phyloP scores from a whole-genome alignment of 2,113 vertebrate species.

The Trogon melanurus region DNA sequence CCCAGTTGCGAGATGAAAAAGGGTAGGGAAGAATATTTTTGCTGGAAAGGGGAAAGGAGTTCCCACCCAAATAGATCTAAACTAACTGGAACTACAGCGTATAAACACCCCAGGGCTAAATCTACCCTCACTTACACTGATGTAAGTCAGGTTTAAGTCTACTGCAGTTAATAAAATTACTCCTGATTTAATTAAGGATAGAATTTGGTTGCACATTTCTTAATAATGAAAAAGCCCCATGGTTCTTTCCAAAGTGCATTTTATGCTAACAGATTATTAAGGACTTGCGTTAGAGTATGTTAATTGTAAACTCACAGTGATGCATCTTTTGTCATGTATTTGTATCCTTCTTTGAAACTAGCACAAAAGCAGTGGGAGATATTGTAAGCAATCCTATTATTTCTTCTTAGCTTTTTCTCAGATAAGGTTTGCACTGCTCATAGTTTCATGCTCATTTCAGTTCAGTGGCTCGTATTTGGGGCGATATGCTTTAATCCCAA shows the following conservation, averaged over 20 bases:
- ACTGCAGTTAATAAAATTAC: constrained; percentile 65
- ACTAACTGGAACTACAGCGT: constrained; percentile 56
- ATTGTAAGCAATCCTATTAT: constrained; percentile 8
- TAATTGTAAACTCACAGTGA: constrained; percentile 12
- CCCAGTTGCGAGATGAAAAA: constrained; percentile 2
- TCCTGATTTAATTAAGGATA: constrained; percentile 66
- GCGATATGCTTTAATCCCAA: constrained; percentile 17
- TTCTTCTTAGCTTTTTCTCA: constrained; percentile 31
- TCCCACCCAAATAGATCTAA: constrained; percentile 66
- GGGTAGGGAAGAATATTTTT: constrained; percentile 44
- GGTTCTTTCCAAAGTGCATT: constrained; percentile 61
- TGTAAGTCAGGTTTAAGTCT: constrained; percentile 52
- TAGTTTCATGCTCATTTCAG: background rate
- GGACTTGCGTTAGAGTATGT: background rate
- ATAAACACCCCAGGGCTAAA: constrained; percentile 49
- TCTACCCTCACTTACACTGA: constrained; percentile 47
- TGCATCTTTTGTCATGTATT: constrained; percentile 8
- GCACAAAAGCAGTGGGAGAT: background rate
- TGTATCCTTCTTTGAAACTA: constrained; percentile 1
- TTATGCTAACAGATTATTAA: constrained; percentile 40
- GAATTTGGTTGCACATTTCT: constrained; percentile 58
- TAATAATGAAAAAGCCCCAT: constrained; percentile 60
- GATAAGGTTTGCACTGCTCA: background rate
- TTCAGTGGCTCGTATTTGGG: background rate
- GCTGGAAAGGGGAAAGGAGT: constrained; percentile 53